Conservation (phyloP, 1,140 invertebrate species). For the Acyrthosiphon pisum region DNA sequence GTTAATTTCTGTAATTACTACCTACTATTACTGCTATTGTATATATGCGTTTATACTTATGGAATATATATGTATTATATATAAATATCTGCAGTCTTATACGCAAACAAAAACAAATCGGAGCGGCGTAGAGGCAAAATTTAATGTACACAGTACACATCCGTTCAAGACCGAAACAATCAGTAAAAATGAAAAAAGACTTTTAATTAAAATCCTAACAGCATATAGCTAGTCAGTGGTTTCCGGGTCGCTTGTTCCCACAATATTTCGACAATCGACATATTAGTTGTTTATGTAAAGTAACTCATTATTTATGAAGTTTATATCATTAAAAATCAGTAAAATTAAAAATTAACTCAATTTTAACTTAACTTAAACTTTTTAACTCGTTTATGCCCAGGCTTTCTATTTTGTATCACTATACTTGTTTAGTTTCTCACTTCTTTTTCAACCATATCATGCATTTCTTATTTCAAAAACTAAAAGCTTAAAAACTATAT, state of each 20-base stretch:
- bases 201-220: background rate
- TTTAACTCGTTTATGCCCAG: background rate
- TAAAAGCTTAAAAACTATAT: background rate
- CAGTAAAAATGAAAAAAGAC: background rate
- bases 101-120: background rate
- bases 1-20: background rate
- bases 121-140: background rate
- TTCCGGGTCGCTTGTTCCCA: background rate
- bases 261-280: background rate
- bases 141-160: background rate
- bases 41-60: background rate
- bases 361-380: too few species aligned
- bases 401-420: background rate
- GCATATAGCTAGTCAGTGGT: background rate
- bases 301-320: too few species aligned
- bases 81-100: background rate
- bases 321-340: too few species aligned
- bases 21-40: background rate
- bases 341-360: too few species aligned
- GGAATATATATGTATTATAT: too few species aligned
- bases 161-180: background rate
- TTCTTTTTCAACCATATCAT: background rate
- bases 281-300: background rate
- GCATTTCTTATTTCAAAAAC: background rate
- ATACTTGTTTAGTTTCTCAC: background rate